These are phyloP conservation scores for Clistopyga incitator DNA, from an alignment of 2,888 invertebrate genomes.

Conservation along the genomic window DNA sequence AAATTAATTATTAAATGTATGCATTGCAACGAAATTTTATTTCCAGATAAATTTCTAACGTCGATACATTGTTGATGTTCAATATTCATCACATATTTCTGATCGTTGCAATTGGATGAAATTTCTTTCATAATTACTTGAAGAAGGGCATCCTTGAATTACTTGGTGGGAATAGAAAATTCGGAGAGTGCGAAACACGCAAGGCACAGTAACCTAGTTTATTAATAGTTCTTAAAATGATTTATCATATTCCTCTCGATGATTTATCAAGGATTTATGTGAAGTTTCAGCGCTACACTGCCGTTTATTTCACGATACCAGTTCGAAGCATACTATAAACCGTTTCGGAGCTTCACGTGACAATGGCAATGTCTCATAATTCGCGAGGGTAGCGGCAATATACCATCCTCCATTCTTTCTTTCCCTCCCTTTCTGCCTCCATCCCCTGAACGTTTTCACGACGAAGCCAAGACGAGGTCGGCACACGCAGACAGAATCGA, in stretches of 20 bases:
- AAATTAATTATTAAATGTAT: no score
- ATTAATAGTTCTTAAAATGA: slow-evolving; percentile 11
- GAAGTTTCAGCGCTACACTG: slow-evolving; percentile 34
- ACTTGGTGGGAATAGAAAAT: not conserved
- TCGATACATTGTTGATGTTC: no score
- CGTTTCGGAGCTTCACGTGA: slow-evolving; percentile 44
- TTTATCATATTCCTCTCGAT: slow-evolving; percentile 18
- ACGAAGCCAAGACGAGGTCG: slow-evolving; percentile 17
- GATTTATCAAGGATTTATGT: slow-evolving; percentile 50
- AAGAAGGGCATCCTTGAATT: not conserved
- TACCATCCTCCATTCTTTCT: slow-evolving; percentile 19
- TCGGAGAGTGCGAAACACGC: not conserved
- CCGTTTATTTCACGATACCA: slow-evolving; percentile 42
- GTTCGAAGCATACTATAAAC: slow-evolving; percentile 40
- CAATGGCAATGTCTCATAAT: slow-evolving; percentile 49
- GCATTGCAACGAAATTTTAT: no score
- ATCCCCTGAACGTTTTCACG: slow-evolving; percentile 26
- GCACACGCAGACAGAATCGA: slow-evolving; percentile 52
- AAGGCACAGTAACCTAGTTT: not conserved
- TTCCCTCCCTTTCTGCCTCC: not conserved
- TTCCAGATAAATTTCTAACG: no score
- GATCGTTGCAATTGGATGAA: no score
- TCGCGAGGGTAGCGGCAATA: slow-evolving; percentile 36
- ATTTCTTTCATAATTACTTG: not conserved
- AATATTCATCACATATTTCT: no score